Percentiles rank a stretch among this genome's conserved stretches.
Conservation (phyloP, 2,888 invertebrate genomes). For the Caenorhabditis sulstoni region DNA sequence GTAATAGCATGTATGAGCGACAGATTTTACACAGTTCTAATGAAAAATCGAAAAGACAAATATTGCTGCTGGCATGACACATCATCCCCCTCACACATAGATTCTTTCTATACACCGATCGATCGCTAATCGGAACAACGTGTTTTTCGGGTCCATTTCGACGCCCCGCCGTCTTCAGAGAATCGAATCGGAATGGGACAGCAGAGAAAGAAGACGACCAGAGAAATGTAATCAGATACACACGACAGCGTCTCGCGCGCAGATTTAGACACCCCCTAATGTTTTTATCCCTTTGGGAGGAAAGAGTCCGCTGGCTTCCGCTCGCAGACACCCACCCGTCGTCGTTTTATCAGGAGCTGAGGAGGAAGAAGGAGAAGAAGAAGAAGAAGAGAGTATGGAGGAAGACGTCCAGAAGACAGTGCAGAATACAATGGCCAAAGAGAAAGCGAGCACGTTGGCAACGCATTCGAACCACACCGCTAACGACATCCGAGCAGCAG, state of each 20-base stretch:
- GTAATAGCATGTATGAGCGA: not conserved
- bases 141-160: conserved; percentile 23
- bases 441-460: conserved; percentile 30
- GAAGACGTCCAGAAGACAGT: conserved; percentile 20
- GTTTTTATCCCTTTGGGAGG: conserved; percentile 46
- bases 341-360: conserved; percentile 18
- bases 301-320: not conserved
- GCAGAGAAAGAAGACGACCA: not conserved
- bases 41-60: conserved; percentile 11
- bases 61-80: conserved; percentile 17
- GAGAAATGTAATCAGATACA: conserved; percentile 53
- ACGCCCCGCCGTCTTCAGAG: conserved; percentile 1
- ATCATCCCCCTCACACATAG: conserved; percentile 10
- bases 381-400: not conserved
- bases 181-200: conserved; percentile 3
- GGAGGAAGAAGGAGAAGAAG: not conserved
- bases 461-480: conserved; percentile 38
- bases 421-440: conserved; percentile 29
- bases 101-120: conserved; percentile 19
- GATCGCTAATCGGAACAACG: conserved; percentile 41
- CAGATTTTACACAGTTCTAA: conserved; percentile 6
- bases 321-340: conserved; percentile 21
- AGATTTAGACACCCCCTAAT: conserved; percentile 35
- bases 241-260: conserved; percentile 15
- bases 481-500: conserved; percentile 12